phyloP scores from a whole-genome alignment of 2,888 invertebrate species.

The Ecdyonurus torrentis region DNA sequence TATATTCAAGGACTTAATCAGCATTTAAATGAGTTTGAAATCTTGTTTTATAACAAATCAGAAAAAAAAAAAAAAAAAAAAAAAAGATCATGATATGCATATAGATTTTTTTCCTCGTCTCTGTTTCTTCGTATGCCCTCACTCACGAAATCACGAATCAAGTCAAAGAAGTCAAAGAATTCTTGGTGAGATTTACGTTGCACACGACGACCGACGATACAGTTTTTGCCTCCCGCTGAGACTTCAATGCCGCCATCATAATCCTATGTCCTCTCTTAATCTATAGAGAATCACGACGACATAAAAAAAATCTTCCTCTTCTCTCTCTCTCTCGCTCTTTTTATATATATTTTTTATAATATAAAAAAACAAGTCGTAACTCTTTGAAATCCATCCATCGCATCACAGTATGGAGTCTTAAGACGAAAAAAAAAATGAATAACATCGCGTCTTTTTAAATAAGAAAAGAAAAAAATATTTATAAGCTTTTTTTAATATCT shows the following conservation, averaged over 20 bases:
- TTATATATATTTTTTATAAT: neutral
- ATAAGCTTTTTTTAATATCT: neutral
- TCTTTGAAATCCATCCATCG: conserved; percentile 3
- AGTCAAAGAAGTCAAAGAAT: neutral
- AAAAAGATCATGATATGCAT: neutral
- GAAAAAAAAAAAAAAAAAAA: neutral
- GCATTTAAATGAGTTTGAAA: neutral
- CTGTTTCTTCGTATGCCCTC: neutral
- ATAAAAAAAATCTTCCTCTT: neutral
- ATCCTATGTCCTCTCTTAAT: neutral
- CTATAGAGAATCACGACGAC: conserved; percentile 2
- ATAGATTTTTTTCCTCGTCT: neutral
- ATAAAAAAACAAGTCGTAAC: neutral
- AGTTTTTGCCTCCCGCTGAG: neutral
- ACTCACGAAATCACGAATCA: neutral
- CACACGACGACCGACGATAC: neutral
- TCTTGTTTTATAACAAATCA: neutral
- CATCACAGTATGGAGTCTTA: neutral
- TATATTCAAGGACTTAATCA: conserved; percentile 1
- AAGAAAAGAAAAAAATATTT: neutral
- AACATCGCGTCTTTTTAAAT: neutral
- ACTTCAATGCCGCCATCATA: neutral
- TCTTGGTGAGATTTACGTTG: neutral
- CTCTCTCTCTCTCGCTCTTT: too few relatives aligned
- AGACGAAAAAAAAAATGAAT: too few relatives aligned